These are phyloP conservation scores for Drosophila pegasa DNA, from an alignment of 2,888 invertebrate genomes.

Conservation along the genomic window DNA sequence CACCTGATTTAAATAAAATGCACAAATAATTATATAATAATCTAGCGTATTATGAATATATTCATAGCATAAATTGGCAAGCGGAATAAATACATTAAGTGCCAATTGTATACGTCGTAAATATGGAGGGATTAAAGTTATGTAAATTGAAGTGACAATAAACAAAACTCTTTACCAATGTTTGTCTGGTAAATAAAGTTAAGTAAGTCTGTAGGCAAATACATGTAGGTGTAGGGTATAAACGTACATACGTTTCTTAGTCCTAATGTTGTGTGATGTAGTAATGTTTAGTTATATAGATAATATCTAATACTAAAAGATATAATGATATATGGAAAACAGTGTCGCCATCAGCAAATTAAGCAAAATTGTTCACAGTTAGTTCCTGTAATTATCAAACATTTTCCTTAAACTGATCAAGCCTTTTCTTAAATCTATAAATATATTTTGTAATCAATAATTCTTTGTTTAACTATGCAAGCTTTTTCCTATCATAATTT, in stretches of 20 bases:
- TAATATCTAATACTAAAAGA: too few relatives aligned
- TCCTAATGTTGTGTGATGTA: not conserved
- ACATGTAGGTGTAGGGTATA: not conserved
- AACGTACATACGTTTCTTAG: not conserved
- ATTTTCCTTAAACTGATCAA: too few relatives aligned
- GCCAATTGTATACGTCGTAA: not conserved
- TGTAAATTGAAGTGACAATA: not conserved
- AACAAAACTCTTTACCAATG: not conserved
- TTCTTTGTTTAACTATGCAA: too few relatives aligned
- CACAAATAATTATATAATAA: conserved; percentile 19
- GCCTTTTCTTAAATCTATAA: too few relatives aligned
- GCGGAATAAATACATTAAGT: conserved; percentile 4
- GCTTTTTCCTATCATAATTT: too few relatives aligned
- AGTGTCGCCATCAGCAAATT: too few relatives aligned
- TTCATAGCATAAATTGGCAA: conserved; percentile 12
- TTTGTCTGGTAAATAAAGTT: not conserved
- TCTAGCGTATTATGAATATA: conserved; percentile 15
- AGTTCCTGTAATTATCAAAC: too few relatives aligned
- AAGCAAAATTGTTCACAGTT: too few relatives aligned
- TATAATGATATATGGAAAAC: too few relatives aligned
- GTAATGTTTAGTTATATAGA: too few relatives aligned
- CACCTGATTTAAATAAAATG: conserved; percentile 33
- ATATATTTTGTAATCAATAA: too few relatives aligned
- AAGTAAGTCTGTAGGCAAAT: not conserved
- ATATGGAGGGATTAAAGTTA: not conserved